A percentile compares a stretch with the other conserved stretches of the same genome.
These are phyloP conservation scores for Arctocebus calabarensis DNA, from an alignment of 2,797 vertebrate species.

Conservation along the genomic window DNA sequence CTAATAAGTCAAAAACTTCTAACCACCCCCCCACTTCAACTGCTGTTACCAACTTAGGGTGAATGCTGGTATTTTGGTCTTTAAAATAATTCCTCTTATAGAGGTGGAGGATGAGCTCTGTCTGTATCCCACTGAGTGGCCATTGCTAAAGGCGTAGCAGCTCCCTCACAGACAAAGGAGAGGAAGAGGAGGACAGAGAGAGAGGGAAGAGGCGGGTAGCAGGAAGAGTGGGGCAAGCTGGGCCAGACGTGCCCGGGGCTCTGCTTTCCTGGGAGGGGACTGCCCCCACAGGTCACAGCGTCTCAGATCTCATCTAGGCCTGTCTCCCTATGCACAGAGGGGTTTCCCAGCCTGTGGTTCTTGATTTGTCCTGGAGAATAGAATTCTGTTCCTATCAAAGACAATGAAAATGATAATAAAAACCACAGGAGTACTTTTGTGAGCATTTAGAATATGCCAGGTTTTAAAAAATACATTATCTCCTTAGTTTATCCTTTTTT, in stretches of 20 bases:
- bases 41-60: neutral
- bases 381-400: neutral
- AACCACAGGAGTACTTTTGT: neutral
- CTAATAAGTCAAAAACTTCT: neutral
- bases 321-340: neutral
- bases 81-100: neutral
- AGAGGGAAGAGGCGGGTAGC: neutral
- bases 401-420: neutral
- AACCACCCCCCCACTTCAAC: neutral
- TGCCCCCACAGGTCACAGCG: neutral
- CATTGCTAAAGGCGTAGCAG: neutral
- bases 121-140: neutral
- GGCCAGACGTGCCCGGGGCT: neutral
- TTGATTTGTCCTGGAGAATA: neutral
- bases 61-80: neutral
- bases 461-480: neutral
- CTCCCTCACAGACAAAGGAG: neutral
- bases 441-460: neutral
- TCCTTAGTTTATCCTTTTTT: neutral
- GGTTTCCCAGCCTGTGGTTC: neutral
- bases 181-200: neutral
- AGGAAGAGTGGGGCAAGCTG: neutral
- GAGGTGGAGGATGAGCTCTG: neutral
- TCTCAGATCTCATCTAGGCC: accelerated
- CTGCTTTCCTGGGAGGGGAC: neutral